Evolutionary conservation across 2,888 invertebrate species (phyloP).

Genomic region (Limulus polyphemus): DNA sequence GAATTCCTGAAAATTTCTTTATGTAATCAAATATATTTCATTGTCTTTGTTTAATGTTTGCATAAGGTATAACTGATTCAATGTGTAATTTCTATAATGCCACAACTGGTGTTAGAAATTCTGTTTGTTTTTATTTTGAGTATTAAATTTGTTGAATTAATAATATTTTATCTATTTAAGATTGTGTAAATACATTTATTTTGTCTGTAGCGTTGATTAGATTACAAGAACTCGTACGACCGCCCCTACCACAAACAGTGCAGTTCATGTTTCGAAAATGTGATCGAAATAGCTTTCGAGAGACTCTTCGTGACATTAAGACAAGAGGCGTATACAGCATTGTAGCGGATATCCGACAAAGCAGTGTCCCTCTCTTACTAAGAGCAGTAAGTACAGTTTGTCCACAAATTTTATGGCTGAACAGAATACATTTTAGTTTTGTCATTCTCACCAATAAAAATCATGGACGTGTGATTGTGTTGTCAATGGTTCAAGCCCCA

Average conservation of each 20-base stretch:
- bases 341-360: conserved; percentile 67
- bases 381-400: conserved; percentile 57
- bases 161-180: conserved; percentile 5
- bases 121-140: neutral
- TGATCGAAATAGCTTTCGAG: conserved; percentile 54
- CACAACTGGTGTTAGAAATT: too few species aligned
- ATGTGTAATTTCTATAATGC: too few species aligned
- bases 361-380: conserved; percentile 64
- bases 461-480: too few species aligned
- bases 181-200: conserved; percentile 1
- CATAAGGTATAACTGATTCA: too few species aligned
- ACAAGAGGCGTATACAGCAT: conserved; percentile 75
- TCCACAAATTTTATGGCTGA: too few species aligned
- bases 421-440: too few species aligned
- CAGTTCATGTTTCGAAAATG: conserved; percentile 56
- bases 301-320: conserved; percentile 64
- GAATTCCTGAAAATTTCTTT: too few species aligned
- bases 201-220: conserved; percentile 58
- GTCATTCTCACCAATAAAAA: too few species aligned
- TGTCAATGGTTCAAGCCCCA: too few species aligned
- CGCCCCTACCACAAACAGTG: conserved; percentile 40
- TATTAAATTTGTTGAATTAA: conserved; percentile 1
- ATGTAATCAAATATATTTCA: too few species aligned
- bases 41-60: too few species aligned
- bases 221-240: conserved; percentile 63